phyloP scores from a whole-genome alignment of 2,888 invertebrate species.

The Melanostoma scalare region DNA sequence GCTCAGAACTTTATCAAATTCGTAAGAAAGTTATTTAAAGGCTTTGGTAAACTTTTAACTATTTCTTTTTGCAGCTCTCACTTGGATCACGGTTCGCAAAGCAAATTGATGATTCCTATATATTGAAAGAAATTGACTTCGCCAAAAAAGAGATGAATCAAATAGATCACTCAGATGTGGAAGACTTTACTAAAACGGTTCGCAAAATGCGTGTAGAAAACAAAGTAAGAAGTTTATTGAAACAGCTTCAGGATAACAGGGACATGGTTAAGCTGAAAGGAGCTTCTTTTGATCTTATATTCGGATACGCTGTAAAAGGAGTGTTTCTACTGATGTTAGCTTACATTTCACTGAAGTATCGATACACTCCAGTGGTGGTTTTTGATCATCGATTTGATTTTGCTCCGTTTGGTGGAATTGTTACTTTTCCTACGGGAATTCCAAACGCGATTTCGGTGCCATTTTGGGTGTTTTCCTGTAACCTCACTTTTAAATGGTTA shows the following conservation, averaged over 20 bases:
- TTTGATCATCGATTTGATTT: slow-evolving; percentile 82
- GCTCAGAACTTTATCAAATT: slow-evolving; percentile 74
- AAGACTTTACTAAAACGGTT: slow-evolving; percentile 77
- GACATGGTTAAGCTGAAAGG: slow-evolving; percentile 74
- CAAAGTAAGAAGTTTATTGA: slow-evolving; percentile 75
- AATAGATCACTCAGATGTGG: slow-evolving; percentile 67
- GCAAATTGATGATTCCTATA: slow-evolving; percentile 6
- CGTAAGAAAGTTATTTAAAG: slow-evolving; percentile 66
- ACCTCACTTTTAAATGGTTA: slow-evolving; percentile 80
- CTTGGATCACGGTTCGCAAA: slow-evolving; percentile 40
- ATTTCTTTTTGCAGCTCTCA: slow-evolving; percentile 26
- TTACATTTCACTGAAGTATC: slow-evolving; percentile 81
- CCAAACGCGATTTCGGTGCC: slow-evolving; percentile 83
- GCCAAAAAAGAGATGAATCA: slow-evolving; percentile 29
- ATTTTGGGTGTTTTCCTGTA: slow-evolving; percentile 83
- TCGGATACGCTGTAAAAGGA: slow-evolving; percentile 80
- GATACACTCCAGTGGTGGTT: slow-evolving; percentile 82
- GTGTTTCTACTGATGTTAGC: slow-evolving; percentile 80
- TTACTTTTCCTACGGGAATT: slow-evolving; percentile 83
- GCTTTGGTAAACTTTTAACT: not conserved
- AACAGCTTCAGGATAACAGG: slow-evolving; percentile 73
- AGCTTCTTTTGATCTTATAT: slow-evolving; percentile 76
- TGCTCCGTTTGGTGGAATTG: slow-evolving; percentile 82
- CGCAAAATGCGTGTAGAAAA: slow-evolving; percentile 78
- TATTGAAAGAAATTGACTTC: slow-evolving; percentile 25